A percentile compares a stretch with the other conserved stretches of the same genome.
These are phyloP conservation scores for Heteropelma amictum DNA, from an alignment of 2,888 invertebrate species.

Conservation along the genomic window DNA sequence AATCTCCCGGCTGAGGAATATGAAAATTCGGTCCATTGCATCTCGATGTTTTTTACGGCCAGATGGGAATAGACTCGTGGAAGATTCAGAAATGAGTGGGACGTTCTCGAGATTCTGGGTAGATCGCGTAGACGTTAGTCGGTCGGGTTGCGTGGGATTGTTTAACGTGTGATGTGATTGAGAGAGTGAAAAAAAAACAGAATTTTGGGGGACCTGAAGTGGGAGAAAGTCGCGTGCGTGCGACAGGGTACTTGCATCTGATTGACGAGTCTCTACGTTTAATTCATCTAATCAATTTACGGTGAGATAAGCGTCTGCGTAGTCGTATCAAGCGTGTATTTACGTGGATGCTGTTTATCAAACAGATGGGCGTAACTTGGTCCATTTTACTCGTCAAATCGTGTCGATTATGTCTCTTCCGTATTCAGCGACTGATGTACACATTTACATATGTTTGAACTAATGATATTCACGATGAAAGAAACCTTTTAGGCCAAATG, in stretches of 20 bases:
- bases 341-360: too few relatives aligned
- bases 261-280: conserved; percentile 31
- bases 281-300: conserved; percentile 44
- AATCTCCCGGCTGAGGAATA: background rate
- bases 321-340: background rate
- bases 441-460: background rate
- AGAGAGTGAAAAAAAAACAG: background rate
- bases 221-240: conserved; percentile 25
- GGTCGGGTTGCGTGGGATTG: conserved; percentile 27
- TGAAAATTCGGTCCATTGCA: conserved; percentile 23
- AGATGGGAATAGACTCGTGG: conserved; percentile 4
- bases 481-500: background rate
- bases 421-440: background rate
- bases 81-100: conserved; percentile 30
- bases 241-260: background rate
- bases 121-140: conserved; percentile 21
- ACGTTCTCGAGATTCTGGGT: conserved; percentile 27
- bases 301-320: conserved; percentile 10
- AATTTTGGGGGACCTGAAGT: background rate
- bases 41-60: conserved; percentile 8
- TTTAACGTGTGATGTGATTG: conserved; percentile 4
- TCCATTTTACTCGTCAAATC: too few relatives aligned
- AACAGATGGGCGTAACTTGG: too few relatives aligned
- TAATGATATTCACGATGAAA: conserved; percentile 16
- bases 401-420: background rate